A percentile compares a stretch with the other conserved stretches of the same genome.
phyloP scores from a whole-genome alignment of 2,113 vertebrate genomes.

The Tretioscincus oriximinensis region DNA sequence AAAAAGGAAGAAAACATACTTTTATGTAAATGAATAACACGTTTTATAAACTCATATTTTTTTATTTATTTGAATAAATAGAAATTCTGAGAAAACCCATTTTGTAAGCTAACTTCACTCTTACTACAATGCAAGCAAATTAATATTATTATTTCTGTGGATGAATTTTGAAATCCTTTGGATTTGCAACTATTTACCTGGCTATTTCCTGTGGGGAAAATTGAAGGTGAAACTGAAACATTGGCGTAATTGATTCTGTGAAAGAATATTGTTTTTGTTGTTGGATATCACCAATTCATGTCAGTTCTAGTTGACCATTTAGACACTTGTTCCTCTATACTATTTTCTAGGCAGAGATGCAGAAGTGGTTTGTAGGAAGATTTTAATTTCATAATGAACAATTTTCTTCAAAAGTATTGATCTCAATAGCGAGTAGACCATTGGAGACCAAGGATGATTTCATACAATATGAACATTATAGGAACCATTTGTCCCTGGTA shows the following conservation, averaged over 20 bases:
- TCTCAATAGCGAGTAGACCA: background rate
- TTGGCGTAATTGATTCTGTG: background rate
- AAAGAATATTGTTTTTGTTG: background rate
- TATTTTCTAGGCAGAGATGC: too few relatives aligned
- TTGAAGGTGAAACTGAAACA: background rate
- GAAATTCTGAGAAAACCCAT: constrained; percentile 1
- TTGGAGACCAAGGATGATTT: background rate
- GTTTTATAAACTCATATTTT: constrained; percentile 51
- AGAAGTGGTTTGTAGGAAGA: background rate
- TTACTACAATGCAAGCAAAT: background rate
- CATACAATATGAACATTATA: background rate
- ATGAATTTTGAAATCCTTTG: background rate
- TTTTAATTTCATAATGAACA: background rate
- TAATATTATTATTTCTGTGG: background rate
- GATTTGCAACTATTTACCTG: background rate
- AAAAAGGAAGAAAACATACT: constrained; percentile 15
- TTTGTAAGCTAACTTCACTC: background rate
- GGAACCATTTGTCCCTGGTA: background rate
- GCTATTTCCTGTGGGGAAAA: background rate
- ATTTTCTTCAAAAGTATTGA: background rate
- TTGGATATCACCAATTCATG: background rate
- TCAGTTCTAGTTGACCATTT: too few relatives aligned
- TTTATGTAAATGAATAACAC: constrained; percentile 30
- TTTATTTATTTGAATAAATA: constrained; percentile 66
- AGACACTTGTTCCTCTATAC: too few relatives aligned